A percentile compares a stretch with the other conserved stretches of the same genome.
These are phyloP conservation scores for Brachionus rotundiformis DNA, from an alignment of 1,140 invertebrate species.

Conservation along the genomic window DNA sequence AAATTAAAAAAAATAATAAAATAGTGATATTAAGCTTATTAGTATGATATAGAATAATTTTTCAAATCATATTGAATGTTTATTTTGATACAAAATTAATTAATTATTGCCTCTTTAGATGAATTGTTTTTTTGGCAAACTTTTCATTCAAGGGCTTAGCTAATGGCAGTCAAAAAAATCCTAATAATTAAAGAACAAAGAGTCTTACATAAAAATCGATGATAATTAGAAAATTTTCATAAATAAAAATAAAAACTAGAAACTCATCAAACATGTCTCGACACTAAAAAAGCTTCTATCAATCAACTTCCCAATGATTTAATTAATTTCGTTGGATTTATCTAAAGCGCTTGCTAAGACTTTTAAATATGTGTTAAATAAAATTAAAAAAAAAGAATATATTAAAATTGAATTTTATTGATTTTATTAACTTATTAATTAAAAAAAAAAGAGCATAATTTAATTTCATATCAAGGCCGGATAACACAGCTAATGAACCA, in stretches of 20 bases:
- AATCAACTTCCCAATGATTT: neutral
- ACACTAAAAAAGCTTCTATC: neutral
- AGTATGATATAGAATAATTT: too few species aligned
- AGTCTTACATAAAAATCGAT: neutral
- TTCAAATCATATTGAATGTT: too few species aligned
- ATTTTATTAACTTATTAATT: neutral
- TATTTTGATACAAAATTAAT: too few species aligned
- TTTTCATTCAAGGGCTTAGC: neutral
- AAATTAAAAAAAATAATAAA: too few species aligned
- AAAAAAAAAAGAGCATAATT: neutral
- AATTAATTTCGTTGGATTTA: neutral
- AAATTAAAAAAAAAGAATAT: neutral
- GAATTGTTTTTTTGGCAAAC: neutral
- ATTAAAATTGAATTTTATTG: neutral
- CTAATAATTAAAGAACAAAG: neutral
- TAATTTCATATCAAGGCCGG: neutral
- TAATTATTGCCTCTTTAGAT: too few species aligned
- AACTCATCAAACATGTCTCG: neutral
- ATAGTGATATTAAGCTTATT: too few species aligned
- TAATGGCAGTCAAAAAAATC: neutral
- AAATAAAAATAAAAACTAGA: neutral
- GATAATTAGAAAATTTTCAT: neutral
- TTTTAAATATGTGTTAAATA: neutral
- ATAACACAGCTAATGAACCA: conserved; percentile 44
- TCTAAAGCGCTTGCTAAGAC: neutral